Conservation (phyloP, 2,797 vertebrate species). For the Danio tinwini region DNA sequence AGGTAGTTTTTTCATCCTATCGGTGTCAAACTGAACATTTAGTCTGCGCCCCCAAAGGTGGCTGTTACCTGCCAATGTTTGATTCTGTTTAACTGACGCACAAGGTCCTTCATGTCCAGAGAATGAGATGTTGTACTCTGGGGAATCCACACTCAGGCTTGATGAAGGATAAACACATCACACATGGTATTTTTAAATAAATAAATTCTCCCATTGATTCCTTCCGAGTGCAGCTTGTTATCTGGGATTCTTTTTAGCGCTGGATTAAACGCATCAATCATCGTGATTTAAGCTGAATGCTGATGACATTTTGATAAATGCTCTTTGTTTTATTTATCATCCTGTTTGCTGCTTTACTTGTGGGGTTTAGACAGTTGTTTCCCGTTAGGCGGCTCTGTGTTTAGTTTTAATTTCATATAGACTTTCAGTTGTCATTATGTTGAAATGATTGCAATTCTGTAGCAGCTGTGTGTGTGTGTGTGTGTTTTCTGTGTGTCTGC, state of each 20-base stretch:
- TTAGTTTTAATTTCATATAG: conserved; percentile 15
- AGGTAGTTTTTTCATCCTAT: conserved; percentile 32
- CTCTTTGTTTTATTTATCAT: conserved; percentile 17
- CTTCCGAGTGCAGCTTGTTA: conserved; percentile 4
- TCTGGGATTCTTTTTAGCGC: conserved; percentile 1
- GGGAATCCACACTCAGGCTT: conserved; percentile 24
- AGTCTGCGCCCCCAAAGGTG: conserved; percentile 39
- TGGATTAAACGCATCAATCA: conserved; percentile 43
- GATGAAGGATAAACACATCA: background rate
- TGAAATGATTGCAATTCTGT: background rate
- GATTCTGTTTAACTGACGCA: conserved; percentile 27
- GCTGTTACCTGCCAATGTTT: conserved; percentile 35
- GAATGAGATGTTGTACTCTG: conserved; percentile 1
- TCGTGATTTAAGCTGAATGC: conserved; percentile 13
- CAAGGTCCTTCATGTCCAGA: conserved; percentile 21
- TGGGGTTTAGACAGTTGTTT: background rate
- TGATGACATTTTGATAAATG: conserved; percentile 37
- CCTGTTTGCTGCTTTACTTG: background rate
- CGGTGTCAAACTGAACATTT: conserved; percentile 44
- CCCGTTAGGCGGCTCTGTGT: conserved; percentile 2
- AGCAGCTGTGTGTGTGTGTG: background rate
- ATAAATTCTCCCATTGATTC: background rate
- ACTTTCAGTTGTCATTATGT: conserved; percentile 14
- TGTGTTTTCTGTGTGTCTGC: conserved; percentile 1
- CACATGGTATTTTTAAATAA: conserved; percentile 1